These are phyloP conservation scores for Todiramphus saurophagus DNA, from an alignment of 2,113 vertebrate species.

Conservation along the genomic window DNA sequence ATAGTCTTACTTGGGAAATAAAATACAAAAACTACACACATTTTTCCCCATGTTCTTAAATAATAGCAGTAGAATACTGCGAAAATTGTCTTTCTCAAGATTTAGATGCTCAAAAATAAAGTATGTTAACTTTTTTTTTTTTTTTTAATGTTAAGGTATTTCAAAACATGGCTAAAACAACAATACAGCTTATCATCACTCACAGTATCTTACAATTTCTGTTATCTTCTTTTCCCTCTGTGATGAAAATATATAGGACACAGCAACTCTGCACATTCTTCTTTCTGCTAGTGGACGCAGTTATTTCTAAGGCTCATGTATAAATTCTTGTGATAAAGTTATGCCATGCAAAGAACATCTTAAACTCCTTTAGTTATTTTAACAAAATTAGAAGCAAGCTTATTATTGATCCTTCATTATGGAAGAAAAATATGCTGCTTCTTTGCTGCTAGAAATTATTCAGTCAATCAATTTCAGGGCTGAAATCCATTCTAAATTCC, in stretches of 20 bases:
- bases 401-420: background rate
- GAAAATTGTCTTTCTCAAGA: background rate
- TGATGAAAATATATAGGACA: background rate
- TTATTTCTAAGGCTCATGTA: background rate
- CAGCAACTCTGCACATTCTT: background rate
- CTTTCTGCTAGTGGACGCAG: background rate
- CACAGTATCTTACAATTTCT: background rate
- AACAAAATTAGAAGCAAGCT: background rate
- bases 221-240: background rate
- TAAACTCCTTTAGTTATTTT: background rate
- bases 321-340: background rate
- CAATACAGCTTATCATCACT: background rate
- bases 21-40: background rate
- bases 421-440: background rate
- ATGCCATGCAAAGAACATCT: background rate
- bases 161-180: background rate
- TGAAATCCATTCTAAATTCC: background rate
- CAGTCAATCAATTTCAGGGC: background rate
- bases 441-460: background rate
- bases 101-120: background rate
- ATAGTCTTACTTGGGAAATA: background rate
- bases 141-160: background rate
- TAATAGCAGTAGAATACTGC: background rate
- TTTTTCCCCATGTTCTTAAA: background rate
- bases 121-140: background rate